These are phyloP conservation scores for Lamellibrachia satsuma DNA, from an alignment of 2,888 invertebrate species.

Conservation along the genomic window DNA sequence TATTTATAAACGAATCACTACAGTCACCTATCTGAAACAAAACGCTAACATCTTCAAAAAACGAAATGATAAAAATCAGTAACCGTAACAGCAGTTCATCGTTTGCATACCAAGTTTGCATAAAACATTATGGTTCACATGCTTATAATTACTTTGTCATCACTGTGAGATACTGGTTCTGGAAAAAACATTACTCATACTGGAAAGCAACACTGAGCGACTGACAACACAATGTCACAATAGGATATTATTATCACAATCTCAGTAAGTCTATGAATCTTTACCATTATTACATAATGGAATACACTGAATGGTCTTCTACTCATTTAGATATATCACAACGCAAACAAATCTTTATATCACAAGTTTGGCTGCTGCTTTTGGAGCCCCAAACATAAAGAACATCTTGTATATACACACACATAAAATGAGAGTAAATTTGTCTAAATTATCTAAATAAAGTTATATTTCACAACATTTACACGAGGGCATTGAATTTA, in stretches of 20 bases:
- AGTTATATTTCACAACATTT: background rate
- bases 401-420: no score
- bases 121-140: background rate
- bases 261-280: background rate
- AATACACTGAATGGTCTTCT: background rate
- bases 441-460: background rate
- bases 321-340: background rate
- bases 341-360: background rate
- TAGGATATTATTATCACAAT: background rate
- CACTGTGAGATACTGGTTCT: background rate
- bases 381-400: background rate
- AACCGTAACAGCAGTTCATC: background rate
- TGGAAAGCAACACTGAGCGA: background rate
- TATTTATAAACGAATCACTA: conserved; percentile 3
- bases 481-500: background rate
- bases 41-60: background rate
- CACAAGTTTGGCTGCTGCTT: background rate
- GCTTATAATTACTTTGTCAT: background rate
- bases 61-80: background rate
- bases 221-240: background rate
- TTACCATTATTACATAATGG: background rate
- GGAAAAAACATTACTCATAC: background rate
- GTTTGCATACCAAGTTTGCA: background rate
- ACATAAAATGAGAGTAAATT: conserved; percentile 6
- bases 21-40: conserved; percentile 8